Conservation (phyloP, 2,888 invertebrate genomes). For the Ectropis crepuscularia region DNA sequence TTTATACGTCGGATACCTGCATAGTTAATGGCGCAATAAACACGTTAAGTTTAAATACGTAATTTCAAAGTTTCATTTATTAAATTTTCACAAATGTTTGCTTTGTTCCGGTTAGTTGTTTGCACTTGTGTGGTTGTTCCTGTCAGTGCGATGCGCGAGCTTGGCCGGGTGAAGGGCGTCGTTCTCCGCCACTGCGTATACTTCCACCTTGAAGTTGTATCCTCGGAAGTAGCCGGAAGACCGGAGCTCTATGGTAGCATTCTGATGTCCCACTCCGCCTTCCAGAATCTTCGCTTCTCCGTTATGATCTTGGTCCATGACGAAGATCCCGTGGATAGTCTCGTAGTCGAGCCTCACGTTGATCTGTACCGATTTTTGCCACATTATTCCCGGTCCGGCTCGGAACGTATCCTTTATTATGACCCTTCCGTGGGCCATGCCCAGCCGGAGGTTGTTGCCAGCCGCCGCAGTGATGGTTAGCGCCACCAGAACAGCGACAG, state of each 20-base stretch:
- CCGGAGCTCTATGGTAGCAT: not conserved
- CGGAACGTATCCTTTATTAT: not conserved
- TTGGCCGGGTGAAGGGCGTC: not conserved
- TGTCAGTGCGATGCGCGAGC: not conserved
- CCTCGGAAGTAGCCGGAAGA: constrained; percentile 1
- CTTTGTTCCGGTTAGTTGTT: too few relatives aligned
- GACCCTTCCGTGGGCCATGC: not conserved
- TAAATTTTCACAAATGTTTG: too few relatives aligned
- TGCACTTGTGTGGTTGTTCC: not conserved
- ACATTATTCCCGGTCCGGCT: not conserved
- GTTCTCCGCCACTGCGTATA: constrained; percentile 2
- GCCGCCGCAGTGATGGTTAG: not conserved
- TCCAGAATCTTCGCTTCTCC: not conserved
- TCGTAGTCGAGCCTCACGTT: not conserved
- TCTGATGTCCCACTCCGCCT: constrained; percentile 1
- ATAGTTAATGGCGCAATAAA: too few relatives aligned
- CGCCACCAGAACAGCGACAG: not conserved
- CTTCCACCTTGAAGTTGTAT: not conserved
- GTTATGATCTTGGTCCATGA: not conserved
- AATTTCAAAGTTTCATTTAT: too few relatives aligned
- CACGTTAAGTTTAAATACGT: too few relatives aligned
- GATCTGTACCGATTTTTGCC: not conserved
- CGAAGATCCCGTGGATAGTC: not conserved
- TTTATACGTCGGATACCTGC: too few relatives aligned
- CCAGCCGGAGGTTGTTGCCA: not conserved